These are phyloP conservation scores for Megaceryle alcyon DNA, from an alignment of 2,797 vertebrate genomes.

Conservation along the genomic window DNA sequence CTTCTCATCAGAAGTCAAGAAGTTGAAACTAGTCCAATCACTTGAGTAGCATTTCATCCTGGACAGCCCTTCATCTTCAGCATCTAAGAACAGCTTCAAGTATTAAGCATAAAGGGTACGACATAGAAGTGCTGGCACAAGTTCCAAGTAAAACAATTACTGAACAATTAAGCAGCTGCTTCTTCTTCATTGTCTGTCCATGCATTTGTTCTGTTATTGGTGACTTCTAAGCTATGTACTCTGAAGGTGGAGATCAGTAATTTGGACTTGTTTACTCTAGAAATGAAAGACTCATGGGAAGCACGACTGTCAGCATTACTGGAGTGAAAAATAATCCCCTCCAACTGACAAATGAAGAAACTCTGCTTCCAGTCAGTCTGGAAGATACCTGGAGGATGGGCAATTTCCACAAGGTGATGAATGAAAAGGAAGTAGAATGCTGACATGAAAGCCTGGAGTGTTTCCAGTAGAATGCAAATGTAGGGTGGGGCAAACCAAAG, in stretches of 20 bases:
- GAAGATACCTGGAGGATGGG: constrained; percentile 57
- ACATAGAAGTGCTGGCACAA: neutral
- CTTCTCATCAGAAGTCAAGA: neutral
- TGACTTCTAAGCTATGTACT: neutral
- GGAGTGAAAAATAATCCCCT: constrained; percentile 35
- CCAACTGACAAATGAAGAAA: constrained; percentile 47
- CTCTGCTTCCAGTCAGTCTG: constrained; percentile 11
- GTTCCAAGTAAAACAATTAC: neutral
- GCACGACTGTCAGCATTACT: neutral
- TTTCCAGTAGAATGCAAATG: constrained; percentile 33
- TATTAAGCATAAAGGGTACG: neutral
- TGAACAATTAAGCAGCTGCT: neutral
- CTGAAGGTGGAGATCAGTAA: neutral
- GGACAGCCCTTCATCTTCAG: neutral
- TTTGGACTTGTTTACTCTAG: neutral
- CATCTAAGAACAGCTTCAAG: neutral
- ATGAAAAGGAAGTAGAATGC: constrained; percentile 60
- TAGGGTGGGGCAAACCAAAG: constrained; percentile 23
- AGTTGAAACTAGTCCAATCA: neutral
- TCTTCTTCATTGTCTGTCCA: neutral
- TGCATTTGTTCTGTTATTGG: neutral
- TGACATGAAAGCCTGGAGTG: constrained; percentile 25
- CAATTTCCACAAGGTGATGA: constrained; percentile 54
- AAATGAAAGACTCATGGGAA: constrained; percentile 24
- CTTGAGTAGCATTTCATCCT: neutral